Evolutionary conservation across 1,140 invertebrate genomes (phyloP), one percentile per base, ranked within the genome.

Genomic region (Sminthurides bifidus): DNA sequence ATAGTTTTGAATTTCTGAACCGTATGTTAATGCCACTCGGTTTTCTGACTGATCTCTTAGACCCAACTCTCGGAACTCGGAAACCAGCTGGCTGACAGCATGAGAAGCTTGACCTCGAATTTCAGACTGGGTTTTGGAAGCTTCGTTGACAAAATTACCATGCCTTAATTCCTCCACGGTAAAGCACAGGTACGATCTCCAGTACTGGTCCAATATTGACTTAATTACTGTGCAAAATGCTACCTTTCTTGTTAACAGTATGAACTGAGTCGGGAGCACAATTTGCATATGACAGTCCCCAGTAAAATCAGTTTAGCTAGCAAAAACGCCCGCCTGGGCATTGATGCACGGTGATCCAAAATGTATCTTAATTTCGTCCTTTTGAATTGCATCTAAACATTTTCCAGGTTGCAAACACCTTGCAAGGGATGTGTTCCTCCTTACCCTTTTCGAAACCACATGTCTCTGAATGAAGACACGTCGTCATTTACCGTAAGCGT

Each of bases 61-160:
- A 41, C 19, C 24, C 51, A 41, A 44, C 35, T 64, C 12, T 19
- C 54, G 26, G 5, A 27, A 17, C 58, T 54, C 44, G 44, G 55
- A 78, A 64, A 68, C 14, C 72, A 79, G 50, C 75, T 92, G 40
- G 78, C 75, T 15, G 59, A 68, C 14, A 70, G 73, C 26, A 74
- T 92, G 68, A 74, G 74, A 45, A 81, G 79, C 52, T 79, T 93
- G 38, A 93, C 90, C 0, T 79, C 77, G 61, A 83, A 91, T 66
- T 89, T 87, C 72, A 80, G 81, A 56, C 69, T 84, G 4, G 84
- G 83, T 3, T 85, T 84, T 67, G 84, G 84, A 2, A 81, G 79
- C 15, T 86, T 83, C 71, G 80, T 85, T 2, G 83, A 85, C 61
- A 85, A 85, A 67, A n/a, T 63, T 46, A 19, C 62, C 6, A 35